Conservation (phyloP, 2,888 invertebrate species). For the Eurytoma adleriae region DNA sequence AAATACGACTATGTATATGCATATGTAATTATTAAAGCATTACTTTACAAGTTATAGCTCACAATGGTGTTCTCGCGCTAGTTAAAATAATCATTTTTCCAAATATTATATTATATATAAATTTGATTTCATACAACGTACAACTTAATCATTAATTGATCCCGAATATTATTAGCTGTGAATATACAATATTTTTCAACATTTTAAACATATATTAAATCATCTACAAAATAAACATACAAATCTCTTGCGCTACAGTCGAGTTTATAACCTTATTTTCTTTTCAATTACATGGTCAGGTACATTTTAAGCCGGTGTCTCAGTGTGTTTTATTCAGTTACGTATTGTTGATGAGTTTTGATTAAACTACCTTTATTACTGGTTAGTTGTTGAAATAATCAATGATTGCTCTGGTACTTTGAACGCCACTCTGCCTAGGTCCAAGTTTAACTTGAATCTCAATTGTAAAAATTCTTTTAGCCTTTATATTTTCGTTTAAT, state of each 20-base stretch:
- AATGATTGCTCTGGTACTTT: constrained; percentile 47
- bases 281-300: constrained; percentile 69
- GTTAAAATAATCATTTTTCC: constrained; percentile 52
- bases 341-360: constrained; percentile 52
- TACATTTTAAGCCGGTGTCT: constrained; percentile 70
- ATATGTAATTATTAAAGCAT: constrained; percentile 51
- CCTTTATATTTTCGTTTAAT: constrained; percentile 16
- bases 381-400: constrained; percentile 49
- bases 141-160: constrained; percentile 67
- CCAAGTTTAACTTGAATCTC: constrained; percentile 38
- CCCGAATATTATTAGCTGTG: constrained; percentile 61
- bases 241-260: constrained; percentile 57
- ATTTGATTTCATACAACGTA: constrained; percentile 63
- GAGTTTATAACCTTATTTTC: constrained; percentile 55
- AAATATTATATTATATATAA: constrained; percentile 62
- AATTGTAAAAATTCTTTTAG: constrained; percentile 23
- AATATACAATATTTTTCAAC: constrained; percentile 68
- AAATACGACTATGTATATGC: constrained; percentile 42
- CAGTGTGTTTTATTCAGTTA: constrained; percentile 52
- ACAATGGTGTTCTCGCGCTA: constrained; percentile 54
- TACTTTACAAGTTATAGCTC: constrained; percentile 54
- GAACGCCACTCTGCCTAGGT: constrained; percentile 33
- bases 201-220: constrained; percentile 69
- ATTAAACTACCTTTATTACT: constrained; percentile 53
- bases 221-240: constrained; percentile 69